Evolutionary conservation across 2,888 invertebrate species (phyloP), one percentile per base, ranked within the genome.

Genomic region (Kryphioiulus occultus): DNA sequence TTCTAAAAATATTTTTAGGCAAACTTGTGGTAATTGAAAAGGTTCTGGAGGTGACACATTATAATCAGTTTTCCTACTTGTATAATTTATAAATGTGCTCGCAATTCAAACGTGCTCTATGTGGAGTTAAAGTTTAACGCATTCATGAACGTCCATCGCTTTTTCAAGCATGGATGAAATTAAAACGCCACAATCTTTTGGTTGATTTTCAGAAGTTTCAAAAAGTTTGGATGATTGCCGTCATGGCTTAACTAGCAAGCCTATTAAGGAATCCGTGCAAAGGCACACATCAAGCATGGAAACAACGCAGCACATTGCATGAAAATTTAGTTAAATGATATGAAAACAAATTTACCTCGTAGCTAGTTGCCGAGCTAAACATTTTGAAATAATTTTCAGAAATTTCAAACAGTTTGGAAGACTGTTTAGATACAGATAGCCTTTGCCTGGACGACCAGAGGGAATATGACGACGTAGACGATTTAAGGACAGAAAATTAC

Each of bases 341-440:
- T 47, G 12, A 42, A 47, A 47, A 47, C 22, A 15, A 82, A 82
- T 10, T 32, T 82, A 3, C n/a, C 10, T 82, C 82, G 9, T n/a
- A 82, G 15, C 82, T 82, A 30, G 30, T 82, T 17, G 1, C 1
- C 32, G 82, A 2, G 12, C 19, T 15, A 2, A 26, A 82, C 19
- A n/a, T 82, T 82, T 82, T 82, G 26, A 82, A 82, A 82, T 82
- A 32, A 82, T 30, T 82, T 82, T 82, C 82, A 82, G 82, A 82
- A n/a, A 5, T 82, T 30, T 30, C 82, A 30, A 32, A 26, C 26
- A 82, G 82, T 19, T 82, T 82, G 82, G 32, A 32, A 30, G 82
- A 82, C 82, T 30, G 32, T n/a, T 32, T 30, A 82, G 30, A 82
- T 82, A 26, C 47, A 47, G 47, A 47, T 47, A 47, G 47, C 15